Conservation (phyloP, 2,888 invertebrate species). For the Eledone cirrhosa region DNA sequence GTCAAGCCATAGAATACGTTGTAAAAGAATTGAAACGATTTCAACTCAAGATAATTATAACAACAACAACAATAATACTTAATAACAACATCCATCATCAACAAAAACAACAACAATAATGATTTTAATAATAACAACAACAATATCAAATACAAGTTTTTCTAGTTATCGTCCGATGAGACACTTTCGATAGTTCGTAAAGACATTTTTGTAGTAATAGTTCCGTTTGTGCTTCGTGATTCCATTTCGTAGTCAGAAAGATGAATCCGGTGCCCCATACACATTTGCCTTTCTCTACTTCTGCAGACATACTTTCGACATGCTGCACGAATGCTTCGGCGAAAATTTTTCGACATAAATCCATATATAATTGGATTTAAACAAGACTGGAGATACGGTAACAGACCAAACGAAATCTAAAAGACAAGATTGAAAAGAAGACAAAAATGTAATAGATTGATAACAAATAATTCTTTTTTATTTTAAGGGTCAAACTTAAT, state of each 20-base stretch:
- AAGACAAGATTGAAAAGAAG: conserved; percentile 21
- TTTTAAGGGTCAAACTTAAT: too few species aligned
- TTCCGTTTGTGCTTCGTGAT: conserved; percentile 36
- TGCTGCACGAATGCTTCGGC: conserved; percentile 41
- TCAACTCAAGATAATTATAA: too few species aligned
- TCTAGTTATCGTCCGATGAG: conserved; percentile 32
- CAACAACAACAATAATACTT: too few species aligned
- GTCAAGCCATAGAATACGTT: too few species aligned
- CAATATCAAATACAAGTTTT: too few species aligned
- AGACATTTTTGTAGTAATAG: conserved; percentile 39
- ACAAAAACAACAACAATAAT: too few species aligned
- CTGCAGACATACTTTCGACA: conserved; percentile 34
- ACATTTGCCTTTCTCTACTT: conserved; percentile 33
- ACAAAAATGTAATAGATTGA: too few species aligned
- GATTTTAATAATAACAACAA: too few species aligned
- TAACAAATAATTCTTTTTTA: too few species aligned
- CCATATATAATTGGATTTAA: conserved; percentile 59
- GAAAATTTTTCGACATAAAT: conserved; percentile 56
- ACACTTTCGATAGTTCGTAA: conserved; percentile 34
- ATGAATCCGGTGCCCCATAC: conserved; percentile 30
- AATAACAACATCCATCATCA: too few species aligned
- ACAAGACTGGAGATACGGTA: conserved; percentile 59
- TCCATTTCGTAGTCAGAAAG: conserved; percentile 39
- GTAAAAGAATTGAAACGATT: too few species aligned
- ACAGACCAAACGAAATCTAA: conserved; percentile 50